Base-by-base conservation (phyloP, 2,888 invertebrate genomes). In the Drosophila subquinaria region DNA sequence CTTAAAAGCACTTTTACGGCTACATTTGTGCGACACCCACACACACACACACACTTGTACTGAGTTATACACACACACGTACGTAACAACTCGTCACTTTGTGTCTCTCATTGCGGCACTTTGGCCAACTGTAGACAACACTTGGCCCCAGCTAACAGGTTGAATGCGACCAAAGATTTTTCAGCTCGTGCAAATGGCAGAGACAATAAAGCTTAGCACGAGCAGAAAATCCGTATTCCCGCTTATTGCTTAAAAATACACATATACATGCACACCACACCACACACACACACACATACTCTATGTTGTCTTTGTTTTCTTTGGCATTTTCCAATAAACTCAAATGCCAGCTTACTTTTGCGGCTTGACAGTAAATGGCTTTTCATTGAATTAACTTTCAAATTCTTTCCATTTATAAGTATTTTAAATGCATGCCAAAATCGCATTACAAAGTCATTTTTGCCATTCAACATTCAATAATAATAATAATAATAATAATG, bases 1-100 rank as follows among this genome's bases (percentile, higher is more conserved):
- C 84, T 82, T 84, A 84, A 84, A 84, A 87, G 88, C 88, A 76
- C 81, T 84, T 84, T 84, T 84, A 84, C 81, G 85, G 81, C 82
- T 60, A 68, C 63, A 86, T 79, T 83, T 80, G 66, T 66, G 60
- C 53, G 27, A 52, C 52, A 42, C 43, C 33, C 40, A 60, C 33
- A 52, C 52, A 42, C 47, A 42, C 38, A 56, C 40, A 36, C 15
- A 9, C 8, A 36, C 11, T 23, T 9, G 48, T 17, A 45, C 17
- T 57, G 57, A 60, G 38, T 23, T 23, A 38, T 15, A 56, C 13
- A 36, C 33, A 52, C 59, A 55, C 59, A 67, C 66, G 61, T 63
- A 64, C 53, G 35, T 20, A 45, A 30, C 42, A 65, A 53, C 52
- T 70, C 70, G 56, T 60, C 74, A 70, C 60, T 73, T 64, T 60